These are phyloP conservation scores for Oophaga sylvatica DNA, from an alignment of 2,797 vertebrate species.

Conservation along the genomic window DNA sequence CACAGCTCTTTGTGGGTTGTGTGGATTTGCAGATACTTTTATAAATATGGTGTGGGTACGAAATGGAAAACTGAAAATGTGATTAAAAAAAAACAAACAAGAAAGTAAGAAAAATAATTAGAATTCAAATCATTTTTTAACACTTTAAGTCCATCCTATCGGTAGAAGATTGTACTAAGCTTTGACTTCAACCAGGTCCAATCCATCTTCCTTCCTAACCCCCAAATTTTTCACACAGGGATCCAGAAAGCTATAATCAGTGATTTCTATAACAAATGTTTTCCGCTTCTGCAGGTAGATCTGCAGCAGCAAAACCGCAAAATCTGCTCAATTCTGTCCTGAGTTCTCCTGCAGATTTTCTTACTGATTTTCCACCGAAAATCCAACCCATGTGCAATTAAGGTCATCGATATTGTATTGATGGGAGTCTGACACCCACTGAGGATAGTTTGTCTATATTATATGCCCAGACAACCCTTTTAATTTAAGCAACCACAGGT, in stretches of 20 bases:
- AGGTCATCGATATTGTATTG: too few species aligned
- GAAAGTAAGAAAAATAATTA: not conserved
- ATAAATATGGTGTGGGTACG: not conserved
- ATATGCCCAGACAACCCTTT: too few species aligned
- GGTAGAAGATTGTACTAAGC: not conserved
- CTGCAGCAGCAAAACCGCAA: too few species aligned
- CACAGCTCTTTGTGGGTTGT: constrained; percentile 26
- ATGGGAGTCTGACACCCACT: too few species aligned
- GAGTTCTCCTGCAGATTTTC: too few species aligned
- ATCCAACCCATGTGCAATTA: too few species aligned
- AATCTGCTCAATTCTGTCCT: too few species aligned
- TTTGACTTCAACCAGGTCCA: not conserved
- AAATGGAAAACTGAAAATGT: constrained; percentile 16
- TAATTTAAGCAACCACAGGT: too few species aligned
- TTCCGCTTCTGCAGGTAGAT: too few species aligned
- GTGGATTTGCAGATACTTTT: constrained; percentile 10
- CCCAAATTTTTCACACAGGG: not conserved
- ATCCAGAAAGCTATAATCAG: not conserved
- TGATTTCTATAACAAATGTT: not conserved
- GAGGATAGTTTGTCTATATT: too few species aligned
- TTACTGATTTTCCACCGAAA: too few species aligned
- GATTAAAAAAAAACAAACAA: not conserved
- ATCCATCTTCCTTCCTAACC: not conserved
- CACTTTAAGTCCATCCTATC: not conserved
- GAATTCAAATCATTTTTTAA: not conserved